These are phyloP conservation scores for Geopemphigus sp. DNA, from an alignment of 1,140 invertebrate species.

Conservation along the genomic window DNA sequence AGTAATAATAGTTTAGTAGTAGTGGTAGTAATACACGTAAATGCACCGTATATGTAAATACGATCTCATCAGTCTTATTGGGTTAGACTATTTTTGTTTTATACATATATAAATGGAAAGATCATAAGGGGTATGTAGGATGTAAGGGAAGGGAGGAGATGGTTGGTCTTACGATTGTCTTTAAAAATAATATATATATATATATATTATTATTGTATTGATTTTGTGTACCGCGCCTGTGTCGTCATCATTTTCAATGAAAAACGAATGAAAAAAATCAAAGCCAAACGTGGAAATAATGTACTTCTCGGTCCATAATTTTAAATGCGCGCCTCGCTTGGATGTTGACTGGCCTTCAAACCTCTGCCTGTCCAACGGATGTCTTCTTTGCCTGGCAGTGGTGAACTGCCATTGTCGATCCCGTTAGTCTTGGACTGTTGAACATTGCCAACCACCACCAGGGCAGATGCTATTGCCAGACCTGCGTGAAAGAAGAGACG, in stretches of 20 bases:
- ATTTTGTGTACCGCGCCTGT: no score
- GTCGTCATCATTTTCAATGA: background rate
- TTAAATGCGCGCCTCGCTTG: constrained; percentile 37
- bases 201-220: no score
- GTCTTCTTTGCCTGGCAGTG: constrained; percentile 38
- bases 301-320: background rate
- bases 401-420: constrained; percentile 23
- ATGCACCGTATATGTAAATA: constrained; percentile 35
- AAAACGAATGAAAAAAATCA: background rate
- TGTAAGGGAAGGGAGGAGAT: no score
- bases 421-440: constrained; percentile 34
- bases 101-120: background rate
- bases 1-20: background rate
- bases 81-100: constrained; percentile 9
- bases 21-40: constrained; percentile 26
- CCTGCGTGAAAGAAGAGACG: constrained; percentile 56
- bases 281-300: background rate
- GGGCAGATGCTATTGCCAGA: constrained; percentile 78
- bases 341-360: constrained; percentile 43
- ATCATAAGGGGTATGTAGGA: background rate
- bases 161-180: no score
- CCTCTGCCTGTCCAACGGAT: constrained; percentile 38
- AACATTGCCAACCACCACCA: constrained; percentile 76
- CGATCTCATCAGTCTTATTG: constrained; percentile 49
- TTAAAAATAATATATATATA: no score